Base-by-base conservation (phyloP, 2,113 vertebrate species). In the Podiceps cristatus region DNA sequence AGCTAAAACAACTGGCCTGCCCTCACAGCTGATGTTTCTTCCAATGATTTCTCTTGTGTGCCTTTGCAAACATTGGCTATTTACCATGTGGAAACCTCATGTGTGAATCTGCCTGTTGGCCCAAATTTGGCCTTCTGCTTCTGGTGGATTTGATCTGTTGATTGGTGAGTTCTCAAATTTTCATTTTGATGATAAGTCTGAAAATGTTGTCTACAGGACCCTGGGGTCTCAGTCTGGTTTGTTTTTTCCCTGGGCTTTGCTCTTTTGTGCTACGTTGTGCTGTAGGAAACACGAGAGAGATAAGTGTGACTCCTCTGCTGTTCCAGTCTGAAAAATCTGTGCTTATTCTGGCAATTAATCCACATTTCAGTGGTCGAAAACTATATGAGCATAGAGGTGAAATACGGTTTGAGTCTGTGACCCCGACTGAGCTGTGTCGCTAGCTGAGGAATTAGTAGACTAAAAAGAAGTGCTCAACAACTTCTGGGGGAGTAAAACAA, bases 161-260 rank as follows among this genome's bases (percentile, higher is more conserved):
- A 90, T 45, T 82, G 49, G 71, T 88, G 81, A 80, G 86, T 96
- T 86, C 66, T 96, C 49, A 88, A 79, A 83, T 76, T 44, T 80
- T 83, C 42, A 62, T 83, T 86, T 73, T 1, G 2, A 27, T 58
- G 35, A 73, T 62, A 75, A 79, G 8, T 68, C 40, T 68, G 78
- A 8, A 82, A 82, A 78, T 33, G 4, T 11, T 86, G 27, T 52
- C 40, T 60, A 19, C 24, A 73, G 63, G 68, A 58, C 22, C 18
- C 60, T 64, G 1, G 3, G 12, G 29, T 80, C 35, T 75, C 47
- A 33, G n/a, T 68, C 25, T 52, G 44, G 11, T 55, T 93, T 90
- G 6, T 20, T 93, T 75, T 90, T 90, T 42, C 24, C n/a, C 58
- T 24, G 7, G 25, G 33, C 25, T 82, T 93, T 93, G 25, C 19